Conservation (phyloP, 2,888 invertebrate genomes). For the Desoria tigrina region DNA sequence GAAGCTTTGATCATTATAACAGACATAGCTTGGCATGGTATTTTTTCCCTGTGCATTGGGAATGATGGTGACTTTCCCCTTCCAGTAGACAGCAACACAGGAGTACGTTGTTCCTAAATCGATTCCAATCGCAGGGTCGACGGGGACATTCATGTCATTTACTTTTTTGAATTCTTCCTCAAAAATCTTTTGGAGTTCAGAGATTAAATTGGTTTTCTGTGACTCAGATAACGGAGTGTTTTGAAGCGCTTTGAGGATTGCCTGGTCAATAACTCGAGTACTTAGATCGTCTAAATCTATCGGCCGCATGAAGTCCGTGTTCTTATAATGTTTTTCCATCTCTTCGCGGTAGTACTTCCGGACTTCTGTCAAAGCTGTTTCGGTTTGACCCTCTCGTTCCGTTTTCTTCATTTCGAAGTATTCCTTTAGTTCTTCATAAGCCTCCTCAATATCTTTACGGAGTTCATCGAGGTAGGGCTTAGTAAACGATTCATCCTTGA, state of each 20-base stretch:
- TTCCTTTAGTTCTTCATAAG: slow-evolving; percentile 21
- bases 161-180: slow-evolving; percentile 6
- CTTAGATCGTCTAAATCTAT: slow-evolving; percentile 22
- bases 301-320: slow-evolving; percentile 27
- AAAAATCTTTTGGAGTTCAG: slow-evolving; percentile 10
- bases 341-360: slow-evolving; percentile 31
- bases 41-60: slow-evolving; percentile 24
- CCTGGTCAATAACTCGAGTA: background rate
- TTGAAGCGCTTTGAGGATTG: slow-evolving; percentile 5
- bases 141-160: slow-evolving; percentile 25
- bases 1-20: slow-evolving; percentile 12
- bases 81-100: slow-evolving; percentile 38
- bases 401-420: slow-evolving; percentile 19
- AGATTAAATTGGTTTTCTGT: slow-evolving; percentile 19
- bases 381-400: slow-evolving; percentile 14
- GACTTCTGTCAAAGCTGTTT: slow-evolving; percentile 19
- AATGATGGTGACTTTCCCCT: slow-evolving; percentile 35
- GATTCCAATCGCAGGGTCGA: slow-evolving; percentile 39
- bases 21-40: slow-evolving; percentile 21
- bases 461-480: slow-evolving; percentile 7
- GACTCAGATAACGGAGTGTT: slow-evolving; percentile 14
- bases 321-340: slow-evolving; percentile 32
- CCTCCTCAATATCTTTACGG: slow-evolving; percentile 9
- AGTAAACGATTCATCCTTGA: slow-evolving; percentile 25
- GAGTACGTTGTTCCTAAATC: slow-evolving; percentile 44